Percentiles rank a stretch among this genome's conserved stretches.
Conservation (phyloP, 2,888 invertebrate species). For the Caenorhabditis sulstoni region DNA sequence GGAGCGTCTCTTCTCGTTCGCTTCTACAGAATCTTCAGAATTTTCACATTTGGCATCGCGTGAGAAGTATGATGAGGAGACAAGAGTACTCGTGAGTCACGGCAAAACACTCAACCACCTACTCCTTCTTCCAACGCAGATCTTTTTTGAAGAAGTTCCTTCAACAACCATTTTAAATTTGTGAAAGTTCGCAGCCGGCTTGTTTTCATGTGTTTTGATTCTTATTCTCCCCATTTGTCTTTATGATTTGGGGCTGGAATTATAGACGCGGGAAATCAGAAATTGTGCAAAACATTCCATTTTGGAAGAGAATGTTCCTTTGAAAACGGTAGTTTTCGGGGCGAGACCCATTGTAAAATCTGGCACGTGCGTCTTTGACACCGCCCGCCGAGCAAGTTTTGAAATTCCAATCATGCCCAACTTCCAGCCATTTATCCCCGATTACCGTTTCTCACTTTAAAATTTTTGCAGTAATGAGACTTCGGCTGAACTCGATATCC, state of each 20-base stretch:
- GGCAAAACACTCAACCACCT: conserved; percentile 58
- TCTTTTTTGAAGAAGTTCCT: conserved; percentile 41
- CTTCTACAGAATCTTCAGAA: conserved; percentile 13
- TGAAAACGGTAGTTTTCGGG: conserved; percentile 2
- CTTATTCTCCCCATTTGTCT: neutral
- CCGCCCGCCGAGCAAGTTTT: neutral
- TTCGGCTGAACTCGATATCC: conserved; percentile 56
- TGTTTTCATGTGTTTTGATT: neutral
- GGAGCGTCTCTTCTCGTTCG: neutral
- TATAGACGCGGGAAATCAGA: neutral
- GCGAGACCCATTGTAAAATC: neutral
- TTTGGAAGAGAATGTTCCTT: neutral
- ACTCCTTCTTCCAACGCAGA: conserved; percentile 21
- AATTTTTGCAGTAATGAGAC: conserved; percentile 43
- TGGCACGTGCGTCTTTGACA: conserved; percentile 8
- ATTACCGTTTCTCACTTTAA: neutral
- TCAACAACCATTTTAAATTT: conserved; percentile 23
- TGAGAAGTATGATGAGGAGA: conserved; percentile 40
- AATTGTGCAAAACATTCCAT: neutral
- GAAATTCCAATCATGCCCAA: neutral
- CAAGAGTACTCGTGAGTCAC: conserved; percentile 59
- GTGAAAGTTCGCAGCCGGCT: neutral
- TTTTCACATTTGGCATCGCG: conserved; percentile 35
- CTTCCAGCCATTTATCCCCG: neutral
- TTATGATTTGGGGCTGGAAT: conserved; percentile 13